Percentiles rank a stretch among this genome's conserved stretches.
Evolutionary conservation across 2,888 invertebrate species (phyloP).

Genomic region (Colostygia pectinataria): DNA sequence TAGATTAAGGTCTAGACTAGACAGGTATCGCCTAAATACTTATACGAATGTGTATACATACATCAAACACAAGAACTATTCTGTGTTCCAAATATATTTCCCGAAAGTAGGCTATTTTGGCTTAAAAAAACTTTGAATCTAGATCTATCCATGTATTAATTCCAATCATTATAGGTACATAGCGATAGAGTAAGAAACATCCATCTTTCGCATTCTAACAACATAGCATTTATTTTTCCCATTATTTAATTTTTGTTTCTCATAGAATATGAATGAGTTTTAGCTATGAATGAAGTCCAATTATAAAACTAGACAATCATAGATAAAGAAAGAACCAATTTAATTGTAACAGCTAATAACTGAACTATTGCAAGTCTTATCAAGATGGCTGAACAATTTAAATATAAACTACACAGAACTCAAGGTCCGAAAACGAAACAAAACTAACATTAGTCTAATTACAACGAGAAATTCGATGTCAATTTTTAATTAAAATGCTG

Average conservation of each 20-base stretch:
- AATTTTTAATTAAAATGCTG: slow-evolving; percentile 17
- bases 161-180: too few species aligned
- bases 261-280: neutral
- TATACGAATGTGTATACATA: too few species aligned
- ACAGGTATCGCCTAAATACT: neutral
- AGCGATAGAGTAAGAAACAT: too few species aligned
- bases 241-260: too few species aligned
- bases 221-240: too few species aligned
- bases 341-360: slow-evolving; percentile 7
- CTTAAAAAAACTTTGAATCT: too few species aligned
- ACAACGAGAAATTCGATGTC: slow-evolving; percentile 12
- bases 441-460: slow-evolving; percentile 11
- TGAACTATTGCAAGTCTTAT: slow-evolving; percentile 18
- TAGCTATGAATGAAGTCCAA: slow-evolving; percentile 4
- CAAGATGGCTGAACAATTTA: slow-evolving; percentile 15
- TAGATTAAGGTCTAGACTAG: slow-evolving; percentile 6
- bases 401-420: neutral
- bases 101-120: too few species aligned
- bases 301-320: slow-evolving; percentile 1
- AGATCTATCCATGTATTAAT: too few species aligned
- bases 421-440: slow-evolving; percentile 11
- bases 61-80: too few species aligned
- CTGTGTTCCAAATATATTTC: too few species aligned
- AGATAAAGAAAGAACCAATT: slow-evolving; percentile 14
- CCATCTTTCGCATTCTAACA: too few species aligned